Evolutionary conservation across 1,140 invertebrate genomes (phyloP).

Genomic region (Lepidotrigona ventralis): DNA sequence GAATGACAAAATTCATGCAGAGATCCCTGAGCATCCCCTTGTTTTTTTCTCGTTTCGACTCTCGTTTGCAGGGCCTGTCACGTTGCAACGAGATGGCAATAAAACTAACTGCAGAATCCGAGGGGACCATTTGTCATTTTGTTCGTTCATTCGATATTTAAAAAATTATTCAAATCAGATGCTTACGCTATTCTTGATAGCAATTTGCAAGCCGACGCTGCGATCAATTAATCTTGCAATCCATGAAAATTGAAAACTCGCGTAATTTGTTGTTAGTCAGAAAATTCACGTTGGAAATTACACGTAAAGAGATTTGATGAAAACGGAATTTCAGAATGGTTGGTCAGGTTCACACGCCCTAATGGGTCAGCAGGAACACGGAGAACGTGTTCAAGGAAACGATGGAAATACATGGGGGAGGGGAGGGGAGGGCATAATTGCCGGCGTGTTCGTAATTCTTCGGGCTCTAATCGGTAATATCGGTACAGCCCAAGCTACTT

Average conservation of each 20-base stretch:
- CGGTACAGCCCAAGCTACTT: slow-evolving; percentile 3
- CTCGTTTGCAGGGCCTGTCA: too few relatives aligned
- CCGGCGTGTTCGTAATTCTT: slow-evolving; percentile 8
- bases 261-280: neutral
- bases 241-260: neutral
- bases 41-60: neutral
- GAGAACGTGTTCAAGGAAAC: slow-evolving; percentile 5
- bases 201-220: too few relatives aligned
- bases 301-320: neutral
- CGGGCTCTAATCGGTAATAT: slow-evolving; percentile 31
- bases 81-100: too few relatives aligned
- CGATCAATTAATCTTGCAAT: neutral
- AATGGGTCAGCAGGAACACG: slow-evolving; percentile 9
- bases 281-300: neutral
- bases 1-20: neutral
- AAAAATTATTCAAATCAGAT: too few relatives aligned
- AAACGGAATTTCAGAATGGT: neutral
- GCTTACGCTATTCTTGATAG: too few relatives aligned
- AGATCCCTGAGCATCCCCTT: neutral
- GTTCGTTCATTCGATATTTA: too few relatives aligned
- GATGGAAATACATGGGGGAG: neutral
- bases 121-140: too few relatives aligned
- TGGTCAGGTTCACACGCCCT: slow-evolving; percentile 6
- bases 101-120: too few relatives aligned
- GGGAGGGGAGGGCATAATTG: slow-evolving; percentile 8